Percentiles rank a stretch among this genome's conserved stretches.
Evolutionary conservation across 2,888 invertebrate species (phyloP).

Genomic region (Phyllotreta striolata): DNA sequence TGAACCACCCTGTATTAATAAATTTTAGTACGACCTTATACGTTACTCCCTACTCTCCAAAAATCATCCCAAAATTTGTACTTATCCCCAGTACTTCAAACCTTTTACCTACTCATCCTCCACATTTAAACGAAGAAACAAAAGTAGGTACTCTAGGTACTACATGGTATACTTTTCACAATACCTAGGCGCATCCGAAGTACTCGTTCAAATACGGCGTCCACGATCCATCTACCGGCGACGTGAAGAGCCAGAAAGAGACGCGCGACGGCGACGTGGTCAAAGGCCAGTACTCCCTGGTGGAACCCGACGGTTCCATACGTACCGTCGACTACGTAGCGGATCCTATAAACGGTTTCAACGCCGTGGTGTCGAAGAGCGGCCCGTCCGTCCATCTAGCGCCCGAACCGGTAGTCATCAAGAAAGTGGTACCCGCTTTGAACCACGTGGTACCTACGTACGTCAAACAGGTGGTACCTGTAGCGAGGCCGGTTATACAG

Average conservation of each 20-base stretch:
- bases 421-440: constrained; percentile 37
- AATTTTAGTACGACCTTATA: no score
- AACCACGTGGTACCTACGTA: constrained; percentile 39
- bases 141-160: neutral
- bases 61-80: no score
- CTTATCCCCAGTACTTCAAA: no score
- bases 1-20: no score
- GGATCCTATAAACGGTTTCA: constrained; percentile 65
- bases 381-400: constrained; percentile 63
- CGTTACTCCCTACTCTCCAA: no score
- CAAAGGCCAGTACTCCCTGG: constrained; percentile 60
- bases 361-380: constrained; percentile 57
- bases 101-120: no score
- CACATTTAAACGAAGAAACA: neutral
- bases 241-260: constrained; percentile 69
- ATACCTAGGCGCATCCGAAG: constrained; percentile 69
- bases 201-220: constrained; percentile 70
- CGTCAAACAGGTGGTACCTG: constrained; percentile 51
- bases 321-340: constrained; percentile 64
- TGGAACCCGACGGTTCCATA: constrained; percentile 62
- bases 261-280: constrained; percentile 69
- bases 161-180: constrained; percentile 39
- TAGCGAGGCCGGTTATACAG: constrained; percentile 47
- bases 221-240: constrained; percentile 70
- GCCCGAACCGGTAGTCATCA: constrained; percentile 46